Conservation (phyloP, 2,888 invertebrate genomes). For the Morpho helenor region DNA sequence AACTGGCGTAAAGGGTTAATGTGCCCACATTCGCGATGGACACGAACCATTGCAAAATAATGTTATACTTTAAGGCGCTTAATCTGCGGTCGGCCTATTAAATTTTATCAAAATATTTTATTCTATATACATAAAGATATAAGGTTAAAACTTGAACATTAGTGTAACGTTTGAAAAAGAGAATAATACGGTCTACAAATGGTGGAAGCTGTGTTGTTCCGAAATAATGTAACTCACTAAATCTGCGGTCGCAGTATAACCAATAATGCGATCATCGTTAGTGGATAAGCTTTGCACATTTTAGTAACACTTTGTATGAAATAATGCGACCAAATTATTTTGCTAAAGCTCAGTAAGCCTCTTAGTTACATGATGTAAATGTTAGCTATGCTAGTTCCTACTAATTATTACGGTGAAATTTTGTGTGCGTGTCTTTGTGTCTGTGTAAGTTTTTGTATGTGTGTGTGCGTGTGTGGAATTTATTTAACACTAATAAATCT, state of each 20-base stretch:
- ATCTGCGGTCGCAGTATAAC: slow-evolving; percentile 20
- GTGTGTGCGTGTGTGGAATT: too few species aligned
- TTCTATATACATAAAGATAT: background rate
- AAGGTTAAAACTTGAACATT: slow-evolving; percentile 4
- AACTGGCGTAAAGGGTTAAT: slow-evolving; percentile 9
- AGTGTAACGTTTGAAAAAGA: slow-evolving; percentile 4
- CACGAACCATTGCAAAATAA: slow-evolving; percentile 22
- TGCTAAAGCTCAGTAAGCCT: background rate
- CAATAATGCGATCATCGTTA: slow-evolving; percentile 22
- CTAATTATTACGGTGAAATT: too few species aligned
- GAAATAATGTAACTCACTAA: slow-evolving; percentile 23
- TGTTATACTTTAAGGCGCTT: slow-evolving; percentile 22
- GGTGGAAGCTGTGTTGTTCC: slow-evolving; percentile 9
- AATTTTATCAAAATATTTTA: slow-evolving; percentile 5
- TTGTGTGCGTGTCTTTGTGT: too few species aligned
- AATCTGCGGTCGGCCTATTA: slow-evolving; percentile 16
- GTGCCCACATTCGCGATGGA: slow-evolving; percentile 17
- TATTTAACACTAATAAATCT: too few species aligned
- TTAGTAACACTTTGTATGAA: slow-evolving; percentile 11
- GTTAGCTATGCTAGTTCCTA: too few species aligned
- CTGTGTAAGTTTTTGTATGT: too few species aligned
- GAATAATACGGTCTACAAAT: slow-evolving; percentile 11
- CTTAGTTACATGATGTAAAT: too few species aligned
- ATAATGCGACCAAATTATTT: background rate
- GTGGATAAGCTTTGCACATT: slow-evolving; percentile 19